A percentile compares a stretch with the other conserved stretches of the same genome.
These are phyloP conservation scores for Bovichtus variegatus DNA, from an alignment of 2,797 vertebrate species.

Conservation along the genomic window DNA sequence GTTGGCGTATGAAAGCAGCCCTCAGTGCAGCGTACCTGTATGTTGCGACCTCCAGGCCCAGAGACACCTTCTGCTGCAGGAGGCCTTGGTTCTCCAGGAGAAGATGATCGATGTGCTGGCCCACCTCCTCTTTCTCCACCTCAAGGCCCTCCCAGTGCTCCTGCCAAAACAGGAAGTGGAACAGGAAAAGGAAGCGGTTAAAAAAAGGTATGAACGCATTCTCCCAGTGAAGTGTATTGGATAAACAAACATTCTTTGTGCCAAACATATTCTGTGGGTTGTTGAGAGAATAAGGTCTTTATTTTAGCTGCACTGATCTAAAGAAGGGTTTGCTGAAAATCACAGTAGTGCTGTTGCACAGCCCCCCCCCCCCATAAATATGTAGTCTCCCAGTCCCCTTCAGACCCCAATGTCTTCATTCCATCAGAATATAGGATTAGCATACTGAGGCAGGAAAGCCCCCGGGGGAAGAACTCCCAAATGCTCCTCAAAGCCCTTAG, in stretches of 20 bases:
- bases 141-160: constrained; percentile 87
- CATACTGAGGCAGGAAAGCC: background rate
- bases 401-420: constrained; percentile 29
- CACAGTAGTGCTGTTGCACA: too few species aligned
- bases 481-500: background rate
- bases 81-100: constrained; percentile 89
- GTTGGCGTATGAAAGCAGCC: accelerated
- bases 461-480: background rate
- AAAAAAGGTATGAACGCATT: constrained; percentile 11
- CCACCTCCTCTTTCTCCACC: constrained; percentile 86
- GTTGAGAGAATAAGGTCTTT: background rate
- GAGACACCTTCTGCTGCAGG: constrained; percentile 91
- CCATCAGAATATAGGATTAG: constrained; percentile 52
- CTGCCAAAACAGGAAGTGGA: constrained; percentile 79
- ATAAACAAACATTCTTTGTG: background rate
- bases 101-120: constrained; percentile 85
- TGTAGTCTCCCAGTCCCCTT: constrained; percentile 1
- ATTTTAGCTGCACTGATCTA: background rate
- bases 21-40: constrained; percentile 88
- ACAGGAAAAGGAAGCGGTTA: constrained; percentile 51
- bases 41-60: constrained; percentile 92
- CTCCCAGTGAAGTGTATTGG: background rate
- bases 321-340: too few species aligned
- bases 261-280: background rate
- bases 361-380: constrained; percentile 18